phyloP scores from a whole-genome alignment of 2,888 invertebrate genomes.

The Acronicta leporina region DNA sequence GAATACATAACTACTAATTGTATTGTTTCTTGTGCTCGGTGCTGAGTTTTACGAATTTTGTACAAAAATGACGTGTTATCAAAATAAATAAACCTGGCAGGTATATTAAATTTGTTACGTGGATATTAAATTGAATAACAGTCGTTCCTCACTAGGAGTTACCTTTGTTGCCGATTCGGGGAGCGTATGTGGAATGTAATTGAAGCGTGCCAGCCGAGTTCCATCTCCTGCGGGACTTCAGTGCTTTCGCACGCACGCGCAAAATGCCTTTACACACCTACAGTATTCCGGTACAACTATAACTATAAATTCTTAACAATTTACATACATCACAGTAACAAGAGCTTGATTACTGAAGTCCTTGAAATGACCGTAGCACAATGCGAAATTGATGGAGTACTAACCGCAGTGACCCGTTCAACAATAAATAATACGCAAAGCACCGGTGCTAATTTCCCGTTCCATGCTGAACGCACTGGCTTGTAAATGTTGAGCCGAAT shows the following conservation, averaged over 20 bases:
- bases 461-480: conserved; percentile 48
- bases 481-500: conserved; percentile 35
- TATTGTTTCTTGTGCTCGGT: conserved; percentile 22
- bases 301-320: conserved; percentile 34
- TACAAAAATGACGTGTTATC: conserved; percentile 37
- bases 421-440: conserved; percentile 60
- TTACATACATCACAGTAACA: conserved; percentile 34
- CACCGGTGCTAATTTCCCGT: conserved; percentile 59
- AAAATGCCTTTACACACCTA: conserved; percentile 52
- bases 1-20: conserved; percentile 22
- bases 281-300: conserved; percentile 24
- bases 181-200: conserved; percentile 79
- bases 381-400: conserved; percentile 58
- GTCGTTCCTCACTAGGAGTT: conserved; percentile 64
- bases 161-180: conserved; percentile 74
- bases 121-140: conserved; percentile 70
- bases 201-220: conserved; percentile 75
- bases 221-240: conserved; percentile 70
- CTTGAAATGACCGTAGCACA: conserved; percentile 49
- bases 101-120: conserved; percentile 54
- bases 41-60: conserved; percentile 26
- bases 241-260: conserved; percentile 63
- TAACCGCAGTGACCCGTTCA: conserved; percentile 51
- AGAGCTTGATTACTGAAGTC: conserved; percentile 40
- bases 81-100: conserved; percentile 39